A percentile compares a stretch with the other conserved stretches of the same genome.
phyloP scores from a whole-genome alignment of 1,140 invertebrate genomes.

The Drosophila saltans region DNA sequence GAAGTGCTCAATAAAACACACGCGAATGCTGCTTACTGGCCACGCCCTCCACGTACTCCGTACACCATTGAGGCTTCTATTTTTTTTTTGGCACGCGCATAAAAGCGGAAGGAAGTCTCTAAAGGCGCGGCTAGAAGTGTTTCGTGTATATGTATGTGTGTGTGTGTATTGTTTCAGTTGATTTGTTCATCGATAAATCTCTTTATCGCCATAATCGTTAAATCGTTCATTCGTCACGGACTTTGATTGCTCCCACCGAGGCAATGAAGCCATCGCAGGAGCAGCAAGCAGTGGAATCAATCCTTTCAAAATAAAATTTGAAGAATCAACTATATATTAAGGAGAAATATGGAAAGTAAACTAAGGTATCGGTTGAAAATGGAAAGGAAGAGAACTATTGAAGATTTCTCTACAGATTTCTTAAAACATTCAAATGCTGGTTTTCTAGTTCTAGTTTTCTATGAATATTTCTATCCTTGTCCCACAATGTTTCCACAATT shows the following conservation, averaged over 20 bases:
- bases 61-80: not conserved
- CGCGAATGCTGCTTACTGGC: conserved; percentile 38
- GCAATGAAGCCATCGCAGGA: conserved; percentile 4
- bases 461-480: too few relatives aligned
- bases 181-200: conserved; percentile 76
- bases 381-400: not conserved
- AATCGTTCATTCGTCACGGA: conserved; percentile 73
- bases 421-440: too few relatives aligned
- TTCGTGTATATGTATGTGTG: conserved; percentile 31
- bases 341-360: too few relatives aligned
- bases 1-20: conserved; percentile 77
- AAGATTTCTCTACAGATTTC: too few relatives aligned
- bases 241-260: conserved; percentile 58
- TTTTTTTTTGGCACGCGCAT: conserved; percentile 26
- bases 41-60: conserved; percentile 18
- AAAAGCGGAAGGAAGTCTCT: conserved; percentile 37
- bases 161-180: conserved; percentile 65
- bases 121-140: conserved; percentile 15
- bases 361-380: too few relatives aligned
- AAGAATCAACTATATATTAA: not conserved
- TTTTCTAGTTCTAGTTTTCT: too few relatives aligned
- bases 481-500: not conserved
- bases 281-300: conserved; percentile 26
- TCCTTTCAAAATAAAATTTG: not conserved
- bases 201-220: conserved; percentile 80